Percentiles rank a stretch among this genome's conserved stretches.
phyloP scores from a whole-genome alignment of 2,113 vertebrate species.

The Centropus unirufus region DNA sequence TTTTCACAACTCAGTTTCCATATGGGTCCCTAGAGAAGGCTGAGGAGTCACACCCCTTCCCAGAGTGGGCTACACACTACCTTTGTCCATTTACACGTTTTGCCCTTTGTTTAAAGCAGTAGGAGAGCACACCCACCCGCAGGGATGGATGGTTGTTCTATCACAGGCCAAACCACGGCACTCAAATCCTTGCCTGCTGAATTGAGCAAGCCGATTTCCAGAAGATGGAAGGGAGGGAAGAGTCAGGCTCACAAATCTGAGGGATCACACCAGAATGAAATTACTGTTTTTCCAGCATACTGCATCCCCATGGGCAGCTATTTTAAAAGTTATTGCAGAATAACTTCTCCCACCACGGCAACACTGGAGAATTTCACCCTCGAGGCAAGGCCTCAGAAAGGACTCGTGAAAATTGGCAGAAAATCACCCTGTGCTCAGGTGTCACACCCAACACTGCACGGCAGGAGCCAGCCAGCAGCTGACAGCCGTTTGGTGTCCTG shows the following conservation, averaged over 20 bases:
- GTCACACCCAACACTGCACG: background rate
- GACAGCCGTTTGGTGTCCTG: background rate
- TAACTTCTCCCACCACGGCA: slow-evolving; percentile 2
- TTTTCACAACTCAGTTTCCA: slow-evolving; percentile 1
- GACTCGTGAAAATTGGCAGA: background rate
- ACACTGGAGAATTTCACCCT: background rate
- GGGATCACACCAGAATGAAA: slow-evolving; percentile 13
- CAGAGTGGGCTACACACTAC: fast-evolving
- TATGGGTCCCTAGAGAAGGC: background rate
- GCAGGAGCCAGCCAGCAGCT: background rate
- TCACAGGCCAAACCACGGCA: fast-evolving
- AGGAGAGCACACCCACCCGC: background rate
- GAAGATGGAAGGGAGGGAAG: background rate
- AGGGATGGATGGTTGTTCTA: background rate
- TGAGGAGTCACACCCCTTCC: background rate
- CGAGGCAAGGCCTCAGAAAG: background rate
- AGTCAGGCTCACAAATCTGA: background rate
- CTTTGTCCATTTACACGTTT: background rate
- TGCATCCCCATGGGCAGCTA: background rate
- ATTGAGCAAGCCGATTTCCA: background rate
- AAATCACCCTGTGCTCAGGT: background rate
- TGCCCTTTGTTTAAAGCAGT: background rate
- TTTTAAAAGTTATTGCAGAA: slow-evolving; percentile 17
- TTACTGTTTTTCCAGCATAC: background rate
- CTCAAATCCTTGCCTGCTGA: background rate